These are phyloP conservation scores for Agapornis roseicollis DNA, from an alignment of 2,113 vertebrate genomes.

Conservation along the genomic window DNA sequence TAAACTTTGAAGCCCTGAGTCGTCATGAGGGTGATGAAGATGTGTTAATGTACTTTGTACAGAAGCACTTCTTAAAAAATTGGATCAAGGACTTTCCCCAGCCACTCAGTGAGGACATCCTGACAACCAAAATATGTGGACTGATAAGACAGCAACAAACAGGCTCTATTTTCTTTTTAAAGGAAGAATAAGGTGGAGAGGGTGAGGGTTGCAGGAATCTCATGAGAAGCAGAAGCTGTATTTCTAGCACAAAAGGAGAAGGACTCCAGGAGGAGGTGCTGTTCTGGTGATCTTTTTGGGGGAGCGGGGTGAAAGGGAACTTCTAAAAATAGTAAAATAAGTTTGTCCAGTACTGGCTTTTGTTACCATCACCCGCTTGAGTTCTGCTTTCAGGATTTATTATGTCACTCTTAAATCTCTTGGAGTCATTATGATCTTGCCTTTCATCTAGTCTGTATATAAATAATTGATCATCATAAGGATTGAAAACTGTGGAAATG, in stretches of 20 bases:
- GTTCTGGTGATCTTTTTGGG: neutral
- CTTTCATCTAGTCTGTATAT: conserved; percentile 74
- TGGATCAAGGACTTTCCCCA: neutral
- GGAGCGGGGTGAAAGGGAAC: neutral
- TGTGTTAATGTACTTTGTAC: neutral
- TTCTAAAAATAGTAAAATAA: conserved; percentile 56
- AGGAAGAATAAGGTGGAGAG: neutral
- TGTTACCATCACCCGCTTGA: conserved; percentile 64
- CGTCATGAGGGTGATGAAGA: neutral
- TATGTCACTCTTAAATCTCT: conserved; percentile 70
- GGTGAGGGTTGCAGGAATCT: neutral
- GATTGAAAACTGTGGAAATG: conserved; percentile 74
- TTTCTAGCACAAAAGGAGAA: neutral
- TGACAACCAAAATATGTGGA: neutral
- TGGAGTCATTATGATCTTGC: conserved; percentile 71
- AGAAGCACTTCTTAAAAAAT: neutral
- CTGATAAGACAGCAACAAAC: neutral
- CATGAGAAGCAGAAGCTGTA: neutral
- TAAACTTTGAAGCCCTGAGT: neutral
- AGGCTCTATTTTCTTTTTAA: neutral
- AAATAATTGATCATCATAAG: conserved; percentile 82
- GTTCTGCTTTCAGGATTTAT: conserved; percentile 70
- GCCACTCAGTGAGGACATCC: neutral
- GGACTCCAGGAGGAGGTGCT: neutral
- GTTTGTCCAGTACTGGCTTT: conserved; percentile 39